Conservation (phyloP, 2,888 invertebrate species). For the Archips crataeganus region DNA sequence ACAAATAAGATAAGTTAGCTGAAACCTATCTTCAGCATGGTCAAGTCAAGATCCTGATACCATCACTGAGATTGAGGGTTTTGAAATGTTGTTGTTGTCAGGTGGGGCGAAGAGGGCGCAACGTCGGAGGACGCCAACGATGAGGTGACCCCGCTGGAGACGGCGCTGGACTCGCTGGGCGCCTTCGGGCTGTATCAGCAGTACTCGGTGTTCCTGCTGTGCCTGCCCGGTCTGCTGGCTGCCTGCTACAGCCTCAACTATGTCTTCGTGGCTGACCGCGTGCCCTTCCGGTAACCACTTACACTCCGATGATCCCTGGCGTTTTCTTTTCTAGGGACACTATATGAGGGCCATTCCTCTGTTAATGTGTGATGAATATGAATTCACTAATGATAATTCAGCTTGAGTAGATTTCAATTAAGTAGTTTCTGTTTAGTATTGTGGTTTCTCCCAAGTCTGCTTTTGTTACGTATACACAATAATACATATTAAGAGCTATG, state of each 20-base stretch:
- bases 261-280: slow-evolving; percentile 84
- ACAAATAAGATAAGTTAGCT: too few relatives aligned
- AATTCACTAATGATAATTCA: too few relatives aligned
- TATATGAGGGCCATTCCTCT: too few relatives aligned
- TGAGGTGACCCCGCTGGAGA: slow-evolving; percentile 61
- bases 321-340: too few relatives aligned
- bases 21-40: too few relatives aligned
- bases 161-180: slow-evolving; percentile 69
- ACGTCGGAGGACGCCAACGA: not conserved
- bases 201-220: slow-evolving; percentile 68
- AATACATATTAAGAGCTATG: too few relatives aligned
- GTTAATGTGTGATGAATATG: too few relatives aligned
- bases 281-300: slow-evolving; percentile 82
- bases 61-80: not conserved
- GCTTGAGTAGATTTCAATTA: too few relatives aligned
- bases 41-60: too few relatives aligned
- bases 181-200: slow-evolving; percentile 77
- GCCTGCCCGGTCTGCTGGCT: slow-evolving; percentile 80
- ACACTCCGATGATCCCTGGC: not conserved
- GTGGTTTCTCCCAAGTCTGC: too few relatives aligned
- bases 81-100: not conserved
- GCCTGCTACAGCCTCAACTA: slow-evolving; percentile 84
- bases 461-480: too few relatives aligned
- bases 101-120: not conserved
- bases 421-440: too few relatives aligned